Percentiles rank a stretch among this genome's conserved stretches.
These are phyloP conservation scores for Fregata magnificens DNA, from an alignment of 2,113 vertebrate species.

Conservation along the genomic window DNA sequence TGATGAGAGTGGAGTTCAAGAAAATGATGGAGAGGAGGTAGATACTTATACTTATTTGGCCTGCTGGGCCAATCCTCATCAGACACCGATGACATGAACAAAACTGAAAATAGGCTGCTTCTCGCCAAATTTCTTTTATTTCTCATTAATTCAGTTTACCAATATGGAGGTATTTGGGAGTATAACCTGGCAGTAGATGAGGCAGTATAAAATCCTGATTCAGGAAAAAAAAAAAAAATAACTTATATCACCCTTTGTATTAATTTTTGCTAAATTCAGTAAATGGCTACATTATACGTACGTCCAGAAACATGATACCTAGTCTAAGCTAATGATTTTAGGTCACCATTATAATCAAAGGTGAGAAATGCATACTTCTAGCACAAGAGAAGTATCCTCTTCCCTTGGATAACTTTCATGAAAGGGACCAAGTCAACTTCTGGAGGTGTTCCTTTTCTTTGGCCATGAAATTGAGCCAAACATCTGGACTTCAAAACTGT, in stretches of 20 bases:
- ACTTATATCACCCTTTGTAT: not conserved
- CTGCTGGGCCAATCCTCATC: not conserved
- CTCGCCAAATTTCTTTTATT: not conserved
- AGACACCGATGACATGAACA: not conserved
- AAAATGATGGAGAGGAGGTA: constrained; percentile 87
- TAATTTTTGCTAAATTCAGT: not conserved
- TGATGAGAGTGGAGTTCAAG: constrained; percentile 85
- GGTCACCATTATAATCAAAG: not conserved
- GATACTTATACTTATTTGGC: not conserved
- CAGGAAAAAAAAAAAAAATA: accelerated
- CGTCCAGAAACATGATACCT: not conserved
- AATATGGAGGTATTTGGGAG: not conserved
- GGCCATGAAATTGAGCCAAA: not conserved
- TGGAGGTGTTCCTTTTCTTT: not conserved
- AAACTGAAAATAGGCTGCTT: not conserved
- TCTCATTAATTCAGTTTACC: not conserved
- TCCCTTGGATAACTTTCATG: not conserved
- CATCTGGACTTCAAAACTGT: not conserved
- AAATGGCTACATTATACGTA: not conserved
- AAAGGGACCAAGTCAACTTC: accelerated
- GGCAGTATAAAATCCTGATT: not conserved
- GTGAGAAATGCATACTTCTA: not conserved
- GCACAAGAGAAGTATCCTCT: not conserved
- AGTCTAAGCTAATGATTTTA: not conserved
- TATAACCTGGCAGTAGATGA: not conserved